Evolutionary conservation across 2,113 vertebrate species (phyloP).

Genomic region (Puntigrus tetrazona): DNA sequence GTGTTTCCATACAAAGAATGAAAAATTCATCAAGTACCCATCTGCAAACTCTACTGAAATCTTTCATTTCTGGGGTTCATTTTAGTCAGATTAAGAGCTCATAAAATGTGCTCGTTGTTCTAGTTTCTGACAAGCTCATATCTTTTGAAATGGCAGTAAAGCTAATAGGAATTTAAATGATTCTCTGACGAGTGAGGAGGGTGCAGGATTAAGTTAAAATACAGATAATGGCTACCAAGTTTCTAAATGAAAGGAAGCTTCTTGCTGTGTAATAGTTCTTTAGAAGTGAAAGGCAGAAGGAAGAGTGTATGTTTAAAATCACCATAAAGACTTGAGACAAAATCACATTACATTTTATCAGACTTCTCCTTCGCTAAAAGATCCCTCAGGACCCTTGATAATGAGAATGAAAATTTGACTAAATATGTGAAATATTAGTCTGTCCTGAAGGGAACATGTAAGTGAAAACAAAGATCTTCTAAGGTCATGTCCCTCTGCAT

Average conservation of each 20-base stretch:
- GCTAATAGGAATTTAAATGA: conserved; percentile 74
- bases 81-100: conserved; percentile 34
- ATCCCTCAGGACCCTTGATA: conserved; percentile 57
- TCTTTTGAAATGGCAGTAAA: conserved; percentile 63
- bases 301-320: conserved; percentile 38
- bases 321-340: background rate
- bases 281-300: conserved; percentile 18
- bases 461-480: conserved; percentile 16
- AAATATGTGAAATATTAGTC: conserved; percentile 55
- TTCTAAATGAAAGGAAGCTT: conserved; percentile 18
- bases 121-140: conserved; percentile 30
- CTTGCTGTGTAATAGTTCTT: conserved; percentile 22
- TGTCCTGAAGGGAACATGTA: conserved; percentile 37
- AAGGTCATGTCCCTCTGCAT: background rate
- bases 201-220: conserved; percentile 32
- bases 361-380: conserved; percentile 14
- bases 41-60: conserved; percentile 23
- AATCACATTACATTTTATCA: conserved; percentile 63
- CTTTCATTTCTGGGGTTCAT: conserved; percentile 34
- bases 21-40: conserved; percentile 26
- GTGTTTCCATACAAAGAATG: conserved; percentile 31
- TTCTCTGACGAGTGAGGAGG: conserved; percentile 69
- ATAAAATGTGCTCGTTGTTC: conserved; percentile 38
- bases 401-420: conserved; percentile 63
- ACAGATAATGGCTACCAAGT: conserved; percentile 65